Evolutionary conservation across 2,113 vertebrate genomes (phyloP).

Genomic region (Hassar affinis): DNA sequence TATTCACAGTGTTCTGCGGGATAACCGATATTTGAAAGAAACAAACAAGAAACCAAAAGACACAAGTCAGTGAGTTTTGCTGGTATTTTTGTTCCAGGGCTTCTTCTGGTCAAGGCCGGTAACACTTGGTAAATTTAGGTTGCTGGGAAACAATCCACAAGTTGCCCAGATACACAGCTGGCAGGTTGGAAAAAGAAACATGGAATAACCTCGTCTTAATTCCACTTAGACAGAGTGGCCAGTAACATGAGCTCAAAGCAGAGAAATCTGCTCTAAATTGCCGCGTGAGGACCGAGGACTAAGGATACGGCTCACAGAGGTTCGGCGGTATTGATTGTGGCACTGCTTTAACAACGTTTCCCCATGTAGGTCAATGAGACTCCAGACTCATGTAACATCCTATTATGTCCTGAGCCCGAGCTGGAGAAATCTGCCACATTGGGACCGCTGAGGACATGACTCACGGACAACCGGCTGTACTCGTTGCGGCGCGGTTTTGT

Average conservation of each 20-base stretch:
- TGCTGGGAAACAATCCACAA: slow-evolving; percentile 46
- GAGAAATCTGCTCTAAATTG: not conserved
- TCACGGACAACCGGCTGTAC: slow-evolving; percentile 55
- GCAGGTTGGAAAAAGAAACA: slow-evolving; percentile 29
- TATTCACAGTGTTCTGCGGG: not conserved
- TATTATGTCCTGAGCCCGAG: not conserved
- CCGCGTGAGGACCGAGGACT: not conserved
- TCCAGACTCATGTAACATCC: slow-evolving; percentile 18
- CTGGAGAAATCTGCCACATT: slow-evolving; percentile 12
- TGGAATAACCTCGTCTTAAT: slow-evolving; percentile 26
- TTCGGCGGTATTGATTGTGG: not conserved
- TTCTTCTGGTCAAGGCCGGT: slow-evolving; percentile 29
- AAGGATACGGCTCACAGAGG: slow-evolving; percentile 4
- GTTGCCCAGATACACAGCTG: slow-evolving; percentile 39
- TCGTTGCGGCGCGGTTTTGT: slow-evolving; percentile 61
- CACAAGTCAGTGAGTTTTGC: not conserved
- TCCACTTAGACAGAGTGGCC: slow-evolving; percentile 6
- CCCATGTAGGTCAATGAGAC: slow-evolving; percentile 32
- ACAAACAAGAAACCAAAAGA: not conserved
- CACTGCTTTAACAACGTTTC: slow-evolving; percentile 20
- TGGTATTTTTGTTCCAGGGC: not conserved
- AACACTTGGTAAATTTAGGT: slow-evolving; percentile 37
- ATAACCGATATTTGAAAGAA: not conserved
- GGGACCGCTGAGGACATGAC: not conserved
- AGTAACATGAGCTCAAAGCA: not conserved